Base-by-base conservation (phyloP, 2,888 invertebrate genomes). In the Limnephilus marmoratus region DNA sequence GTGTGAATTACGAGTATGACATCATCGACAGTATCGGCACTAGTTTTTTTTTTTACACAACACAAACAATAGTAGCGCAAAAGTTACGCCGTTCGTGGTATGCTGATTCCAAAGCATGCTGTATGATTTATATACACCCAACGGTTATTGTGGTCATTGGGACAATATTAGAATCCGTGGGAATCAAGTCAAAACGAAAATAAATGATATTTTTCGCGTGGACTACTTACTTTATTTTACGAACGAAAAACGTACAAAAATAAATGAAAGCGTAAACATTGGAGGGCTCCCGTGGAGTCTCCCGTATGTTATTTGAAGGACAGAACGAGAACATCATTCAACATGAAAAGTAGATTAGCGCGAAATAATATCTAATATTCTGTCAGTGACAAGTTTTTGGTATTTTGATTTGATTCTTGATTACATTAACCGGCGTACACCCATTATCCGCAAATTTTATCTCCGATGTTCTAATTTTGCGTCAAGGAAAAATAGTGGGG, bases 401-500 rank as follows among this genome's bases (percentile, higher is more conserved):
- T 4, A 31, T 31, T 68, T 68, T 68, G 18, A 18, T 68, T 68
- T 49, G 49, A 15, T 15, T 49, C 49, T 49, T 49, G 49, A 49
- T 68, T 5, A 68, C 68, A 68, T 68, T 68, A 68, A n/a, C 24
- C 68, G 68, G 68, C 68, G 68, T 24, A 18, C 24, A 24, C 68
- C 68, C 24, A 68, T 68, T 68, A 68, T n/a, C n/a, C 24, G 68
- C n/a, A 24, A 18, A 68, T 68, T n/a, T 68, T 68, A 68, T 68
- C 68, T 68, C 68, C 68, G 68, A 68, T 68, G 82, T 31, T 31
- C 82, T 34, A 82, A 82, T 34, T 68, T 68, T 68, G 3, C 83
- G 85, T 15, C 34, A 24, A 29, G 81, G 86, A 80, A 86, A 91
- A 49, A 31, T 91, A 37, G 91, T 81, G 87, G 87, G 91, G 87